A percentile compares a stretch with the other conserved stretches of the same genome.
Evolutionary conservation across 2,797 vertebrate genomes (phyloP).

Genomic region (Coregonus ussuriensis): DNA sequence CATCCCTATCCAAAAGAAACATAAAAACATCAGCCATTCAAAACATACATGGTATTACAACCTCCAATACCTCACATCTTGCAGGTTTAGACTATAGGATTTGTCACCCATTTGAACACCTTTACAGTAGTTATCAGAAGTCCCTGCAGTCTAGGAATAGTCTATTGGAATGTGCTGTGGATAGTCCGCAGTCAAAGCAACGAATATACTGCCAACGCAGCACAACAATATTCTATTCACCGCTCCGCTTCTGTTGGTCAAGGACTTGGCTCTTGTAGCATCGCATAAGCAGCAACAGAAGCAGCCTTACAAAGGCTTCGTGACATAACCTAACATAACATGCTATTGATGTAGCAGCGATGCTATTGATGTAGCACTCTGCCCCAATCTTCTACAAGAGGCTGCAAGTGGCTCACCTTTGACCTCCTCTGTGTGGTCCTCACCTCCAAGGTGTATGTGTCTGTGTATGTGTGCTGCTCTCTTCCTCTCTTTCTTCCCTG

Average conservation of each 20-base stretch:
- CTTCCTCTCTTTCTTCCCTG: constrained; percentile 25
- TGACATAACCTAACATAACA: constrained; percentile 5
- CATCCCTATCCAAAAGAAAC: constrained; percentile 3
- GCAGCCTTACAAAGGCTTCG: constrained; percentile 1
- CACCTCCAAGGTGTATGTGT: constrained; percentile 2
- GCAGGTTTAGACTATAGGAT: neutral
- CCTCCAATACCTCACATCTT: neutral
- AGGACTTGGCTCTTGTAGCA: neutral
- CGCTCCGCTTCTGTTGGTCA: constrained; percentile 29
- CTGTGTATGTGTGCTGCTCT: constrained; percentile 1
- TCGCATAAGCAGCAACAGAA: constrained; percentile 21
- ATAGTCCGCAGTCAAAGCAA: neutral
- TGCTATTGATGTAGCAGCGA: constrained; percentile 31
- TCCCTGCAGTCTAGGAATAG: constrained; percentile 22
- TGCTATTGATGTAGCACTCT: constrained; percentile 14
- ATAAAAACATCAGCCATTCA: neutral
- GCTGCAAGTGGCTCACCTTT: constrained; percentile 19
- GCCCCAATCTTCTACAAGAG: constrained; percentile 21
- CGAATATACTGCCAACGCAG: neutral
- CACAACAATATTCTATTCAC: constrained; percentile 10
- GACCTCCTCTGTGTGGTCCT: constrained; percentile 8
- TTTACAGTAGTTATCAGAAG: constrained; percentile 14
- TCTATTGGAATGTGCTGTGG: constrained; percentile 34
- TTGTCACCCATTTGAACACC: neutral
- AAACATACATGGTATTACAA: constrained; percentile 3